Evolutionary conservation across 2,113 vertebrate species (phyloP), one percentile per base, ranked within the genome.

Genomic region (Symphodus melops): DNA sequence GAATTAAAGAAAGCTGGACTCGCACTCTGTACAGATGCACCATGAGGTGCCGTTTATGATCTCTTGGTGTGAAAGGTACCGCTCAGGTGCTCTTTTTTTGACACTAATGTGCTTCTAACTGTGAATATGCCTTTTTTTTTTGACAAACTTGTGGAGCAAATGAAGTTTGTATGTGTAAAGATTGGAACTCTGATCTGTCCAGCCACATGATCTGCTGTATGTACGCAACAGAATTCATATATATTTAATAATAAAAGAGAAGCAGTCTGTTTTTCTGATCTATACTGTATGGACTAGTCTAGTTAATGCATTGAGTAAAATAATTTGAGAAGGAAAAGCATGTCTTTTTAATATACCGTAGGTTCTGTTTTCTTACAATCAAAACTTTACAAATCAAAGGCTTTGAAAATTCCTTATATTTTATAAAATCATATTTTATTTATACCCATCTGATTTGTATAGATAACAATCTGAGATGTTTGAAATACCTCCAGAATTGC

Each of bases 81-180:
- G n/a, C 46, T 82, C 28, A 19, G 84, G 79, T 85, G 83, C 85
- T 82, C 55, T 14, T 48, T 71, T 71, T 84, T 73, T 72, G 72
- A 87, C 79, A 68, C 68, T 78, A 75, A 70, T 10, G 8, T 86
- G 55, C 77, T 82, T 79, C 79, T 36, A 59, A 83, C 74, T 89
- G 81, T 91, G 84, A 88, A 89, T 75, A 88, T 75, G 83, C 75
- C 69, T 88, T 86, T 80, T 72, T 72, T 82, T 80, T 70, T 80
- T 46, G 36, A 75, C 44, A 51, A 68, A 72, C 56, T 65, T 74
- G 56, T 70, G 57, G 52, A 84, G 63, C 42, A 74, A 72, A 87
- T 84, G 37, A 77, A 81, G 74, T 85, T 60, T 49, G 33, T 62
- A 63, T 70, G 60, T 62, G n/a, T 71, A 12, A 25, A 33, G 49